Conservation (phyloP, 2,888 invertebrate genomes). For the Villa cingulata region DNA sequence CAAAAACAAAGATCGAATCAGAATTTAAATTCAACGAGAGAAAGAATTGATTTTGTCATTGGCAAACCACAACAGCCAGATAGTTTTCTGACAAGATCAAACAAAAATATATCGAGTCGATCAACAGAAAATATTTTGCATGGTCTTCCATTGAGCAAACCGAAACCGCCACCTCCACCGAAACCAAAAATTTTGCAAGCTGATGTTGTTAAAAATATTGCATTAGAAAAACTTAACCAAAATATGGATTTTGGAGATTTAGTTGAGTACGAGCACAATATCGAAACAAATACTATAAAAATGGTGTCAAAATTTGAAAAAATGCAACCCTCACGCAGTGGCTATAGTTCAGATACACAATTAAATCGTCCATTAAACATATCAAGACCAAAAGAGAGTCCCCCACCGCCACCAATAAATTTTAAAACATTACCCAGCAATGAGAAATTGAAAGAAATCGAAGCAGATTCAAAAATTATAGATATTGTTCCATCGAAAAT, state of each 20-base stretch:
- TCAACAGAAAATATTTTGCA: neutral
- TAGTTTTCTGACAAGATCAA: constrained; percentile 24
- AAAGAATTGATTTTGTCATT: constrained; percentile 24
- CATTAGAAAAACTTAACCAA: constrained; percentile 30
- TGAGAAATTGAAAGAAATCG: constrained; percentile 6
- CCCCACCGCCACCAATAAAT: constrained; percentile 35
- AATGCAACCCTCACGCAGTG: neutral
- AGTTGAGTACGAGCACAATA: constrained; percentile 33
- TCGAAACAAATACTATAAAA: constrained; percentile 31
- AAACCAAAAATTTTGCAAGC: constrained; percentile 31
- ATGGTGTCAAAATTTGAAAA: constrained; percentile 17
- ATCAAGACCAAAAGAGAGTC: constrained; percentile 29
- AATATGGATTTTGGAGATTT: constrained; percentile 35
- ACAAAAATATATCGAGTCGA: constrained; percentile 23
- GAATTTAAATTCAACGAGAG: constrained; percentile 15
- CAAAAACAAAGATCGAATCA: constrained; percentile 5
- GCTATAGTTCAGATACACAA: neutral
- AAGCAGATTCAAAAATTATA: constrained; percentile 23
- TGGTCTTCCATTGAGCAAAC: constrained; percentile 7
- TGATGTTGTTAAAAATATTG: constrained; percentile 29
- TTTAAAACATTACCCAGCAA: constrained; percentile 27
- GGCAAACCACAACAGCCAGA: constrained; percentile 15
- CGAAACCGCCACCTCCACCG: constrained; percentile 23
- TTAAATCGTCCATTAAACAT: neutral
- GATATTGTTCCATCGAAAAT: constrained; percentile 27